Percentiles rank a stretch among this genome's conserved stretches.
phyloP scores from a whole-genome alignment of 2,113 vertebrate genomes.

The Osmerus eperlanus region DNA sequence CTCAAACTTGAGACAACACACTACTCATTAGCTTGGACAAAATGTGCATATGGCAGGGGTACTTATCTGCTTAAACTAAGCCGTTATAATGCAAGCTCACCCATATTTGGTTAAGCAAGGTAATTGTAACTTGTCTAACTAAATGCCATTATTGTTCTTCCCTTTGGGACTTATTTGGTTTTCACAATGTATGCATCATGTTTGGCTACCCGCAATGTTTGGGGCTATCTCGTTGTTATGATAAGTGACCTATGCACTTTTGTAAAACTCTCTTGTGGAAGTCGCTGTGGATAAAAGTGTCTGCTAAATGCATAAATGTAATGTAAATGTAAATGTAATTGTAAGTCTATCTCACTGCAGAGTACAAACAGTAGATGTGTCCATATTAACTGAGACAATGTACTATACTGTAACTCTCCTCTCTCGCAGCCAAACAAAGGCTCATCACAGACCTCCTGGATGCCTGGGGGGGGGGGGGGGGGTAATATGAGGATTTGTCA shows the following conservation, averaged over 20 bases:
- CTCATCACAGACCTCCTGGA: slow-evolving; percentile 36
- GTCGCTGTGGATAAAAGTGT: no score
- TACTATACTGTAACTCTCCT: neutral
- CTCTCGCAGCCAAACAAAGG: slow-evolving; percentile 29
- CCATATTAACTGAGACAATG: neutral
- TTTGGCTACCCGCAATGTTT: no score
- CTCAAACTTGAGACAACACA: neutral
- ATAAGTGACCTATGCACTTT: no score
- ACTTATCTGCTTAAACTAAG: neutral
- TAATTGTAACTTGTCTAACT: neutral
- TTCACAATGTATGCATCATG: no score
- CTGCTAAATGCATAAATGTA: no score
- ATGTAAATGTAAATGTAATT: no score
- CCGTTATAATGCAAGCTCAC: neutral
- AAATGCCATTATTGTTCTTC: no score
- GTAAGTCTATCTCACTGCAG: neutral
- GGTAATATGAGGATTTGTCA: slow-evolving; percentile 40
- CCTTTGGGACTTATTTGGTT: no score
- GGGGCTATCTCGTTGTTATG: no score
- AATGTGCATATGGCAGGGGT: neutral
- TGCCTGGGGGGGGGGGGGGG: neutral
- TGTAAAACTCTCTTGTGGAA: no score
- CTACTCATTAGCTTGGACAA: neutral
- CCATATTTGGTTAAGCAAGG: neutral
- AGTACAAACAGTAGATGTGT: neutral